These are phyloP conservation scores for Tolmerus cingulatus DNA, from an alignment of 2,888 invertebrate genomes.

Conservation along the genomic window DNA sequence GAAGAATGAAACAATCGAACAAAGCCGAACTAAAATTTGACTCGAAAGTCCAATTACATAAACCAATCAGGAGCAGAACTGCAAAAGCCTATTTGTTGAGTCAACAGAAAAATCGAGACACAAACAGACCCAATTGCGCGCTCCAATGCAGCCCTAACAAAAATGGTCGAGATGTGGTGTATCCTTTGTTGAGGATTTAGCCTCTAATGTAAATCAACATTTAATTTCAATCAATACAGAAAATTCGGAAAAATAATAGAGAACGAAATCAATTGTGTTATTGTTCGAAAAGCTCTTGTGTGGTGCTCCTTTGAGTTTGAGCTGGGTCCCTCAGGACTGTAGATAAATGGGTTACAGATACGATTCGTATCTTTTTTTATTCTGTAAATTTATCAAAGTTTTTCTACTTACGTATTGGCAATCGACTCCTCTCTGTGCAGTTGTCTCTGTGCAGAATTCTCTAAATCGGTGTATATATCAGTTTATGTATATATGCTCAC, in stretches of 20 bases:
- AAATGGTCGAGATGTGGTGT: neutral
- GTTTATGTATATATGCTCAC: slow-evolving; percentile 6
- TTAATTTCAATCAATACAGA: slow-evolving; percentile 22
- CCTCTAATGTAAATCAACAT: slow-evolving; percentile 7
- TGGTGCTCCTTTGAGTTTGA: neutral
- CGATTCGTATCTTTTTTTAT: neutral
- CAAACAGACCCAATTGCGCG: neutral
- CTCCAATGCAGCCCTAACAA: neutral
- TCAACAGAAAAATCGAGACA: neutral
- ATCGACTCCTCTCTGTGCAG: slow-evolving; percentile 16
- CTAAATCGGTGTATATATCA: neutral
- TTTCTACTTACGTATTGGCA: slow-evolving; percentile 33
- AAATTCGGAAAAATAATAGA: slow-evolving; percentile 28
- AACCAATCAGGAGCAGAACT: neutral
- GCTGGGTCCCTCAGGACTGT: neutral
- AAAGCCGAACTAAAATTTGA: neutral
- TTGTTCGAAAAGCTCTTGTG: neutral
- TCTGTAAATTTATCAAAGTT: slow-evolving; percentile 9
- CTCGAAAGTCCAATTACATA: neutral
- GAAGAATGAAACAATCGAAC: neutral
- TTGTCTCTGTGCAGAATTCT: neutral
- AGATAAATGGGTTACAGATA: slow-evolving; percentile 27
- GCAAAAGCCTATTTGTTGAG: neutral
- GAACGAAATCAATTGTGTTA: slow-evolving; percentile 15
- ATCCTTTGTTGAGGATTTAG: neutral